Evolutionary conservation across 2,113 vertebrate species (phyloP).

Genomic region (Phalacrocorax aristotelis): DNA sequence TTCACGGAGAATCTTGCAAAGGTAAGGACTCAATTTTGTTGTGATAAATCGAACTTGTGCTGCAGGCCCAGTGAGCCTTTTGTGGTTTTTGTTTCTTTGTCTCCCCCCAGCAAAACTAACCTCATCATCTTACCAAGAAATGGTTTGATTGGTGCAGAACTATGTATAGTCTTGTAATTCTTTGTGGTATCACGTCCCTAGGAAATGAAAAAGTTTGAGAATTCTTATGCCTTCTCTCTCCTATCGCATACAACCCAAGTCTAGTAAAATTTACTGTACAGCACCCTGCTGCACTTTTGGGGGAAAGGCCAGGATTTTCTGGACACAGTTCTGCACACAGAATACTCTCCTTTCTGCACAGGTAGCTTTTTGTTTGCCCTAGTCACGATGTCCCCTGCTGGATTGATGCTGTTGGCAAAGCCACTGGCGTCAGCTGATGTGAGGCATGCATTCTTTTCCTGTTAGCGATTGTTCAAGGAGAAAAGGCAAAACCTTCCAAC

Average conservation of each 20-base stretch:
- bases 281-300: background rate
- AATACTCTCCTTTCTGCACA: background rate
- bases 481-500: background rate
- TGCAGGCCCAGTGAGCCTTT: background rate
- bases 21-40: constrained; percentile 66
- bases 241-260: background rate
- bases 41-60: background rate
- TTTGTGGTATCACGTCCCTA: background rate
- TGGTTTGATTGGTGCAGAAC: background rate
- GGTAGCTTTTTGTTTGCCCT: background rate
- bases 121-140: background rate
- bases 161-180: background rate
- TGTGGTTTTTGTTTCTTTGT: background rate
- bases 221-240: background rate
- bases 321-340: background rate
- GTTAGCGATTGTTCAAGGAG: background rate
- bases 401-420: constrained; percentile 2
- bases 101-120: background rate
- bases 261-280: background rate
- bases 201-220: background rate
- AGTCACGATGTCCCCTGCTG: background rate
- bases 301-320: background rate
- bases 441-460: background rate
- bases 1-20: constrained; percentile 83
- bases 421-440: background rate